Evolutionary conservation across 1,140 invertebrate species (phyloP).

Genomic region (Temnothorax nylanderi): DNA sequence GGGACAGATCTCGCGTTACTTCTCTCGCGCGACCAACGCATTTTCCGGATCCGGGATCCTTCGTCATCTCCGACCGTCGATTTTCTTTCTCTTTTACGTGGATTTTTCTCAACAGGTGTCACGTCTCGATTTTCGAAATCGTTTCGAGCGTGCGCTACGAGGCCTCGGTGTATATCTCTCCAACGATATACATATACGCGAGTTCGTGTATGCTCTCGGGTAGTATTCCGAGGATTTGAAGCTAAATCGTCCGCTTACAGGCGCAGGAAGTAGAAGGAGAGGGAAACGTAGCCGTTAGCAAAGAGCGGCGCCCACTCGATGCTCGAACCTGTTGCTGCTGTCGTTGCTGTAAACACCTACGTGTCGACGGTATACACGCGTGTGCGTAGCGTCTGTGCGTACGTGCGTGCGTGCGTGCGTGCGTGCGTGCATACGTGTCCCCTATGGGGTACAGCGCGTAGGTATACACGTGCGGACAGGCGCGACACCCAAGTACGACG

Average conservation of each 20-base stretch:
- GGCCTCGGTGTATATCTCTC: neutral
- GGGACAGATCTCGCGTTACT: neutral
- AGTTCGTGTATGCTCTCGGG: constrained; percentile 30
- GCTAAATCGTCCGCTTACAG: constrained; percentile 68
- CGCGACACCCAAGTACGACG: constrained; percentile 40
- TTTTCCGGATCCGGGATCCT: neutral
- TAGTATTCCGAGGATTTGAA: constrained; percentile 74
- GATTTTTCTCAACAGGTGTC: neutral
- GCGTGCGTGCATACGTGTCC: neutral
- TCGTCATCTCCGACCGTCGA: neutral
- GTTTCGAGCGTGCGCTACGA: neutral
- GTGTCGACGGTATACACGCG: neutral
- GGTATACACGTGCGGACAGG: constrained; percentile 52
- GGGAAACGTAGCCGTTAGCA: constrained; percentile 76
- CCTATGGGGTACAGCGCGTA: constrained; percentile 27
- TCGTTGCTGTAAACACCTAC: constrained; percentile 64
- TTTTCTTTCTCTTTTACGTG: neutral
- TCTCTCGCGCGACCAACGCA: neutral
- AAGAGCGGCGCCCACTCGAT: constrained; percentile 82
- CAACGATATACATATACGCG: neutral
- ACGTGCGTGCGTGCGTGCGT: neutral
- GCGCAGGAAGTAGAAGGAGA: constrained; percentile 58
- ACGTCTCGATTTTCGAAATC: neutral
- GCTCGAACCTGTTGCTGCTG: constrained; percentile 79
- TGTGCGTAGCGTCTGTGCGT: neutral